Evolutionary conservation across 2,113 vertebrate genomes (phyloP).

Genomic region (Scomber scombrus): DNA sequence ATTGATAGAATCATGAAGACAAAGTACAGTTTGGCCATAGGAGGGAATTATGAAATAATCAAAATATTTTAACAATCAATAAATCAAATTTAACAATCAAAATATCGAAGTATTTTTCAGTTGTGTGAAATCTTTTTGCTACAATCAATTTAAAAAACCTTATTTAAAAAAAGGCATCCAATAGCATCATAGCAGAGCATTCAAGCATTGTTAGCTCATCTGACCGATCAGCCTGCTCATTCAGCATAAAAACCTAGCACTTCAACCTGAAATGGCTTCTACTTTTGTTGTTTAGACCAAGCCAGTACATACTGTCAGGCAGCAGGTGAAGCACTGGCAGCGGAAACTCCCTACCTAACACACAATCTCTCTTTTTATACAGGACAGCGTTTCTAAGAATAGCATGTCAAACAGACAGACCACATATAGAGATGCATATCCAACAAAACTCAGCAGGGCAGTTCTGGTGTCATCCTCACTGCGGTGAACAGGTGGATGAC

Average conservation of each 20-base stretch:
- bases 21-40: too few relatives aligned
- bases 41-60: too few relatives aligned
- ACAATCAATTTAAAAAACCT: not conserved
- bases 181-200: not conserved
- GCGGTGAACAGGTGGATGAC: constrained; percentile 42
- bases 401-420: constrained; percentile 22
- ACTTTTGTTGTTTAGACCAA: constrained; percentile 8
- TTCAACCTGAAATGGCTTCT: not conserved
- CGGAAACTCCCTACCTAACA: not conserved
- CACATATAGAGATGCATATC: constrained; percentile 32
- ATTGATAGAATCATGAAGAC: not conserved
- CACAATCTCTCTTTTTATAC: constrained; percentile 3
- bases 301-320: not conserved
- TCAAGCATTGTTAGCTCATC: not conserved
- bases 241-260: not conserved
- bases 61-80: not conserved
- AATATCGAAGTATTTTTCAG: not conserved
- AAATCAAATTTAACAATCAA: too few relatives aligned
- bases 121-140: not conserved
- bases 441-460: constrained; percentile 22
- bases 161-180: not conserved
- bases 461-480: not conserved
- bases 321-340: not conserved
- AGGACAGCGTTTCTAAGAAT: constrained; percentile 28
- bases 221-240: not conserved